Evolutionary conservation across 2,113 vertebrate genomes (phyloP), one percentile per base, ranked within the genome.

Genomic region (Saccopteryx leptura): DNA sequence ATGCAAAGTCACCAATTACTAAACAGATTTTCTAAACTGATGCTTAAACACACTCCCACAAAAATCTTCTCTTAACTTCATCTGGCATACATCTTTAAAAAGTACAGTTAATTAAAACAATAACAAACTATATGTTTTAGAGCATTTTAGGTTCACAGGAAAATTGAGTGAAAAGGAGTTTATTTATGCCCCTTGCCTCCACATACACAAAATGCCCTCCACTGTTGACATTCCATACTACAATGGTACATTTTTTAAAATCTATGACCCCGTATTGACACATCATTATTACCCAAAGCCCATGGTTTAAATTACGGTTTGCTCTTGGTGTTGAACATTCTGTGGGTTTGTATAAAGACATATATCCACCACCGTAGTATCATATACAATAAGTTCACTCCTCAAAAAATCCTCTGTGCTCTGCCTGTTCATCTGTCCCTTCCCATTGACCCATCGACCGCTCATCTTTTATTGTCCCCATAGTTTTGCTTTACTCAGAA

Each of bases 401-500:
- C 9, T 69, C 28, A 18, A 23, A 63, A 83, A 89, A 75, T 83
- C 14, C 60, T 88, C 66, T 83, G 28, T 60, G 39, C 28, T 84
- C 23, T 39, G 61, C 13, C 61, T 84, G 9, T 52, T 84, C 26
- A 90, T 3, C 68, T 21, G 24, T 63, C 14, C 61, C 18, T 85
- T 2, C 48, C 24, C 10, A 83, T 48, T 24, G 54, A 46, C 8
- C 8, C 39, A 82, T 13, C 50, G 82, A 58, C 68, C 68, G 79
- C n/a, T 65, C 54, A 24, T 72, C n/a, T 72, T 86, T 54, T 26
- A 65, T 24, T 79, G 48, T 48, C 14, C 74, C 28, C 19, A 24
- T 46, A 79, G 65, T 91, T 94, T 63, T 79, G 24, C 26, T 19
- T 86, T 86, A 86, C 72, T n/a, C 48, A 72, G 63, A 90, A 79